These are phyloP conservation scores for Melieria omissa DNA, from an alignment of 2,888 invertebrate species.

Conservation along the genomic window DNA sequence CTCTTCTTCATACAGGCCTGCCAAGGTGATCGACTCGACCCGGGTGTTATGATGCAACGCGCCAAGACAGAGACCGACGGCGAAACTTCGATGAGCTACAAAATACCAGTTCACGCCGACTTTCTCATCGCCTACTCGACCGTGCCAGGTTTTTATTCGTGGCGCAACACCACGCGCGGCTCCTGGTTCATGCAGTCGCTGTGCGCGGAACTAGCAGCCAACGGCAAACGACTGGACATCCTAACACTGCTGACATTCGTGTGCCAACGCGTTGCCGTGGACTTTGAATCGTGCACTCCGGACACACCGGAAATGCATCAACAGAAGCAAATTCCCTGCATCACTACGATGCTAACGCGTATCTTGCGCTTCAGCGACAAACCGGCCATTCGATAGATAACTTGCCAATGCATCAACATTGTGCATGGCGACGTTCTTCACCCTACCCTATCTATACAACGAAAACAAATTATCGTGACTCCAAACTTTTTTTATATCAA, in stretches of 20 bases:
- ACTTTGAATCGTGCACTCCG: slow-evolving; percentile 90
- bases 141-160: slow-evolving; percentile 92
- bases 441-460: background rate
- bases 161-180: slow-evolving; percentile 93
- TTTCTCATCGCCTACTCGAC: slow-evolving; percentile 94
- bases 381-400: slow-evolving; percentile 30
- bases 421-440: background rate
- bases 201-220: slow-evolving; percentile 80
- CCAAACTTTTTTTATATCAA: no score
- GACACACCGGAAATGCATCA: slow-evolving; percentile 83
- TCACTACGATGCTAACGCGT: slow-evolving; percentile 91
- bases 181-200: slow-evolving; percentile 97
- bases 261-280: slow-evolving; percentile 84
- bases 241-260: slow-evolving; percentile 89
- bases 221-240: slow-evolving; percentile 81
- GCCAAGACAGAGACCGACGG: slow-evolving; percentile 78
- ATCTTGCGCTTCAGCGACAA: slow-evolving; percentile 76
- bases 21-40: slow-evolving; percentile 87
- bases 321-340: slow-evolving; percentile 93
- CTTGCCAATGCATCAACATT: no score
- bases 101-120: slow-evolving; percentile 92
- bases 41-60: slow-evolving; percentile 74
- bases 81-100: slow-evolving; percentile 72
- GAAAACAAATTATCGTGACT: background rate
- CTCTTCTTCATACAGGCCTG: slow-evolving; percentile 87